phyloP scores from a whole-genome alignment of 2,797 vertebrate genomes.

The Galaxias olidus region DNA sequence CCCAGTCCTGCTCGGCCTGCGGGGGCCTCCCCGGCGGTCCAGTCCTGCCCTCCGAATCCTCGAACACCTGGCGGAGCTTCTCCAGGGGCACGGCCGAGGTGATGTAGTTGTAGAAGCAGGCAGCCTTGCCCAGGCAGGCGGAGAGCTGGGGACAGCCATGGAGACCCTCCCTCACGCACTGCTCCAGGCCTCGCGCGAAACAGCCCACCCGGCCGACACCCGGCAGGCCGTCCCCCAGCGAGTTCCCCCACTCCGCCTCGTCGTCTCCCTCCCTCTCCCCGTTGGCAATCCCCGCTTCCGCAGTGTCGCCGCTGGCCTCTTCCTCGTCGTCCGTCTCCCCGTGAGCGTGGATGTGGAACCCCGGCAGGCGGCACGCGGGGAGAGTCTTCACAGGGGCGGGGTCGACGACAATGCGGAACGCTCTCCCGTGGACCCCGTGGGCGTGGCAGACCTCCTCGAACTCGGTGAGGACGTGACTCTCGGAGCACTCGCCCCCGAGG shows the following conservation, averaged over 20 bases:
- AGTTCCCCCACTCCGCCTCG: conserved; percentile 60
- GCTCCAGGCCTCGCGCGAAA: conserved; percentile 74
- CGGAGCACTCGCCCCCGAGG: conserved; percentile 60
- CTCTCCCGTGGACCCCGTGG: conserved; percentile 73
- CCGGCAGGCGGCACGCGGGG: conserved; percentile 69
- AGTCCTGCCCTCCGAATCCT: conserved; percentile 43
- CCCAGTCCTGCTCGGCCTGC: conserved; percentile 67
- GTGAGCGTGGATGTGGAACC: conserved; percentile 59
- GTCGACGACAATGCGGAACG: conserved; percentile 76
- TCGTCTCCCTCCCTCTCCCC: conserved; percentile 57
- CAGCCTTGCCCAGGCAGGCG: conserved; percentile 70
- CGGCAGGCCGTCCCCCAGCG: conserved; percentile 68
- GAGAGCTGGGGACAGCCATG: conserved; percentile 69
- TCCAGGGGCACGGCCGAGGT: conserved; percentile 76
- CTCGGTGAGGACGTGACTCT: conserved; percentile 70
- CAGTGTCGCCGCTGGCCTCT: conserved; percentile 30
- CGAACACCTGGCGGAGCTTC: conserved; percentile 78
- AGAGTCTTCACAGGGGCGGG: conserved; percentile 43
- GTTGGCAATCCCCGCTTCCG: conserved; percentile 23
- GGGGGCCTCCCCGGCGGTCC: conserved; percentile 41
- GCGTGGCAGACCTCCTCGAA: conserved; percentile 79
- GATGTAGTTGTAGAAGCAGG: conserved; percentile 78
- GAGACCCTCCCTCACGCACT: conserved; percentile 76
- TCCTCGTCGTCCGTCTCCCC: conserved; percentile 46
- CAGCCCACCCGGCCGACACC: conserved; percentile 74